A percentile compares a stretch with the other conserved stretches of the same genome.
Conservation (phyloP, 1,140 invertebrate genomes). For the Habropoda laboriosa region DNA sequence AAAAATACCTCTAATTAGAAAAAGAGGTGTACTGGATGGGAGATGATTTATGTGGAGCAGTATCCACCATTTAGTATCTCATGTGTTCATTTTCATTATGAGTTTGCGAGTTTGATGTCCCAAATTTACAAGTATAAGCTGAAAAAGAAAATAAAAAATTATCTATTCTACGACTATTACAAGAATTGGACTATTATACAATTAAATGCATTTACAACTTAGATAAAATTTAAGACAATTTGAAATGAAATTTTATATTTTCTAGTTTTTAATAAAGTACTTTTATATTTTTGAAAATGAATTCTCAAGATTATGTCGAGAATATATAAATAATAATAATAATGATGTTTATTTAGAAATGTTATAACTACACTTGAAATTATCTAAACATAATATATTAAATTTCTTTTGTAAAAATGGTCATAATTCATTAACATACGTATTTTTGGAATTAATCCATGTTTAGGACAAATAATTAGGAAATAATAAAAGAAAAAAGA, state of each 20-base stretch:
- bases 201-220: slow-evolving; percentile 9
- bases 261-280: too few species aligned
- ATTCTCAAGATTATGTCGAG: too few species aligned
- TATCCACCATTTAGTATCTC: slow-evolving; percentile 29
- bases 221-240: background rate
- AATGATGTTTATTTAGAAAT: background rate
- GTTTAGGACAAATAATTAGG: slow-evolving; percentile 1
- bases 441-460: background rate
- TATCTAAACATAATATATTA: background rate
- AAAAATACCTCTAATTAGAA: slow-evolving; percentile 38
- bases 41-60: slow-evolving; percentile 32
- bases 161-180: slow-evolving; percentile 39
- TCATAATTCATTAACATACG: background rate
- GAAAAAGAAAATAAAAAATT: slow-evolving; percentile 49
- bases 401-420: background rate
- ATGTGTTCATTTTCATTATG: slow-evolving; percentile 29
- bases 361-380: background rate
- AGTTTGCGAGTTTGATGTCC: slow-evolving; percentile 30
- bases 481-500: background rate
- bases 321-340: background rate
- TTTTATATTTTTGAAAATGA: too few species aligned
- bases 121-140: slow-evolving; percentile 42
- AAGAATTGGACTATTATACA: slow-evolving; percentile 8
- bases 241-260: background rate
- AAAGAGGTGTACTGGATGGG: slow-evolving; percentile 26